Conservation (phyloP, 1,140 invertebrate species). For the Streblospio benedicti region DNA sequence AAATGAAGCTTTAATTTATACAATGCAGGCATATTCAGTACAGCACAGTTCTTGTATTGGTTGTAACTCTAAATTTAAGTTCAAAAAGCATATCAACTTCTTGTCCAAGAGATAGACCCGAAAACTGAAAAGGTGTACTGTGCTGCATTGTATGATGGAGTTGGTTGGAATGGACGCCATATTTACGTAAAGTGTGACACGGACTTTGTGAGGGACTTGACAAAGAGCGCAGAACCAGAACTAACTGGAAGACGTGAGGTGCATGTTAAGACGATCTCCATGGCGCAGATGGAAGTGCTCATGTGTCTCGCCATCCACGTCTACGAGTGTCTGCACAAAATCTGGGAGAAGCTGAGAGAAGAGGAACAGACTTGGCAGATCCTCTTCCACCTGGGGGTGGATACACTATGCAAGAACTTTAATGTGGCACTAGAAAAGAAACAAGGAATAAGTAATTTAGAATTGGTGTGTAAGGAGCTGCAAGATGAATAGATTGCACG, state of each 20-base stretch:
- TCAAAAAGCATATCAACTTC: slow-evolving; percentile 70
- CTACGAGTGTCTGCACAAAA: slow-evolving; percentile 74
- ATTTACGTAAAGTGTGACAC: slow-evolving; percentile 76
- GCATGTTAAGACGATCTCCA: slow-evolving; percentile 87
- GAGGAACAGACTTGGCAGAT: slow-evolving; percentile 86
- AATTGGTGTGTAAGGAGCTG: slow-evolving; percentile 43
- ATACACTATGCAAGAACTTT: slow-evolving; percentile 77
- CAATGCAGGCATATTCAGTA: slow-evolving; percentile 78
- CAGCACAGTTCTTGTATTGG: too few species aligned
- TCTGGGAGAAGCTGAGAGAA: slow-evolving; percentile 73
- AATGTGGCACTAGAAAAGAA: slow-evolving; percentile 75
- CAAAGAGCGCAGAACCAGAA: slow-evolving; percentile 73
- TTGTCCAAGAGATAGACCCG: slow-evolving; percentile 73
- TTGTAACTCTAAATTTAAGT: too few species aligned
- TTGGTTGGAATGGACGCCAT: slow-evolving; percentile 64
- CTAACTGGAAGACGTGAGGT: slow-evolving; percentile 59
- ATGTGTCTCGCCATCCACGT: slow-evolving; percentile 86
- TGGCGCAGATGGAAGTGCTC: slow-evolving; percentile 88
- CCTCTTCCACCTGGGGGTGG: slow-evolving; percentile 75
- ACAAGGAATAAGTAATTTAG: slow-evolving; percentile 69
- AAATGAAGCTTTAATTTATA: slow-evolving; percentile 67
- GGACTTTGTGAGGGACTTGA: slow-evolving; percentile 77
- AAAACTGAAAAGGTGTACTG: slow-evolving; percentile 81
- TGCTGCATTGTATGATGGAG: slow-evolving; percentile 71
- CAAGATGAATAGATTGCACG: slow-evolving; percentile 62